Percentiles rank a stretch among this genome's conserved stretches.
phyloP scores from a whole-genome alignment of 1,140 invertebrate species.

The Pseudomyrmex sp. region DNA sequence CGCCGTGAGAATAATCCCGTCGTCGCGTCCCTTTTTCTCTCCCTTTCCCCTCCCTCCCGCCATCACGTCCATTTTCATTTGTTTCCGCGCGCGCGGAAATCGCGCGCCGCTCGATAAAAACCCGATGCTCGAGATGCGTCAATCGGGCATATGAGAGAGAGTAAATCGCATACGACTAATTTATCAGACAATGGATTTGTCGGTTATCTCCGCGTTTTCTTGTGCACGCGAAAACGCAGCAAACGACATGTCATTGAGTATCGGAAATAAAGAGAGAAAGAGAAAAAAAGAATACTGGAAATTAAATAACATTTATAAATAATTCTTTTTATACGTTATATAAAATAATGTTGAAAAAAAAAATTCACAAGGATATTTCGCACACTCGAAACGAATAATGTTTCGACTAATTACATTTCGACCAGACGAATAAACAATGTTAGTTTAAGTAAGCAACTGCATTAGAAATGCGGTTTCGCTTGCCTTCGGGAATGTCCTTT shows the following conservation, averaged over 20 bases:
- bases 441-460: not conserved
- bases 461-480: not conserved
- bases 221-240: not conserved
- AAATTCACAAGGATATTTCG: too few relatives aligned
- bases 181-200: constrained; percentile 59
- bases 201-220: not conserved
- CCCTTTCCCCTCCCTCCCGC: not conserved
- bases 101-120: constrained; percentile 59
- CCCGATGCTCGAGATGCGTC: constrained; percentile 51
- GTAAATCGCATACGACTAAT: constrained; percentile 72
- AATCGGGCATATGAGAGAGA: constrained; percentile 50
- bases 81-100: constrained; percentile 45
- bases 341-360: too few relatives aligned
- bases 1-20: constrained; percentile 53
- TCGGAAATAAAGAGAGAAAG: too few relatives aligned
- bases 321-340: too few relatives aligned
- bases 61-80: constrained; percentile 68
- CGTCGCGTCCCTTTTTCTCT: not conserved
- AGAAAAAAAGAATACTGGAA: too few relatives aligned
- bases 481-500: constrained; percentile 27
- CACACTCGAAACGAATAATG: not conserved
- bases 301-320: too few relatives aligned
- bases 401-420: not conserved
- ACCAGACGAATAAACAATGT: not conserved
- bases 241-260: not conserved